phyloP scores from a whole-genome alignment of 2,888 invertebrate genomes.

The Nephrotoma appendiculata region DNA sequence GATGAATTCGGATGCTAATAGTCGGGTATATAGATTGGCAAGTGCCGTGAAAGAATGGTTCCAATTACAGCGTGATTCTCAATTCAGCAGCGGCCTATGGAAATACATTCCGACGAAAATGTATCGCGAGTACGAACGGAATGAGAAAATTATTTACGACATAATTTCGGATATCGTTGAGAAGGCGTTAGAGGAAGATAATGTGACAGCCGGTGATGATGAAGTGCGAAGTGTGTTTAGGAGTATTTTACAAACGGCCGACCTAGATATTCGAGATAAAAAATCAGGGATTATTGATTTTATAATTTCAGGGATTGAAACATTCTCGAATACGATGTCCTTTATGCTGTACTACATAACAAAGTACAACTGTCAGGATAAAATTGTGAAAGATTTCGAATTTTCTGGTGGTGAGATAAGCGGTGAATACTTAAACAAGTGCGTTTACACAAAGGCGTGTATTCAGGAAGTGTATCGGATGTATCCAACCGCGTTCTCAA shows the following conservation, averaged over 20 bases:
- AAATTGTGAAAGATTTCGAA: conserved; percentile 48
- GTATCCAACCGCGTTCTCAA: conserved; percentile 59
- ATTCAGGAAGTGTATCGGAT: conserved; percentile 54
- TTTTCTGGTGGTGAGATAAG: conserved; percentile 39
- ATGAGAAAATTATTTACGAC: conserved; percentile 71
- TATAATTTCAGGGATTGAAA: conserved; percentile 75
- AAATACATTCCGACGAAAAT: conserved; percentile 59
- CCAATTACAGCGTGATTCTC: conserved; percentile 63
- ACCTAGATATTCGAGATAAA: conserved; percentile 64
- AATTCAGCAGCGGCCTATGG: conserved; percentile 71
- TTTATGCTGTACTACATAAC: conserved; percentile 64
- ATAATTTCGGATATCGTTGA: conserved; percentile 67
- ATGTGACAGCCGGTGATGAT: conserved; percentile 30
- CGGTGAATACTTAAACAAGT: conserved; percentile 43
- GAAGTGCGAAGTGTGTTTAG: conserved; percentile 59
- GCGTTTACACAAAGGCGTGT: conserved; percentile 66
- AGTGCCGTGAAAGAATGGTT: conserved; percentile 66
- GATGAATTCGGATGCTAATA: conserved; percentile 37
- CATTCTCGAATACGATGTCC: conserved; percentile 64
- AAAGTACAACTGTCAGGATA: conserved; percentile 48
- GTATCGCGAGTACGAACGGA: conserved; percentile 52
- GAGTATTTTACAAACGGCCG: conserved; percentile 54
- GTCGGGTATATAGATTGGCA: conserved; percentile 41
- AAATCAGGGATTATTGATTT: conserved; percentile 76
- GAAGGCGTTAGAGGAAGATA: conserved; percentile 43